These are phyloP conservation scores for Euleptes europaea DNA, from an alignment of 2,113 vertebrate species.

Conservation along the genomic window DNA sequence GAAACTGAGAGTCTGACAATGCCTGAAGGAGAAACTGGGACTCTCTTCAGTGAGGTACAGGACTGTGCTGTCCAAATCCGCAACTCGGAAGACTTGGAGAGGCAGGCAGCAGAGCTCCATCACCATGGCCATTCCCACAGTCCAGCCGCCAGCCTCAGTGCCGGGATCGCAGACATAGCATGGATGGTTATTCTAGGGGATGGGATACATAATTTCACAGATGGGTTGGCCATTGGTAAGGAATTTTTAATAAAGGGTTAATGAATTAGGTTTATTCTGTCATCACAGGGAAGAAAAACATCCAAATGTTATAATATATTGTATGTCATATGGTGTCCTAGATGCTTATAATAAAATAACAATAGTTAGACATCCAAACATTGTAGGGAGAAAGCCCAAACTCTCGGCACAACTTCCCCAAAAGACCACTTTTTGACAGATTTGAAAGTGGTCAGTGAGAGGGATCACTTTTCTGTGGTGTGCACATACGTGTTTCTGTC, in stretches of 20 bases:
- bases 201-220: slow-evolving; percentile 77
- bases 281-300: not conserved
- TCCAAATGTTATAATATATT: not conserved
- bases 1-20: slow-evolving; percentile 1
- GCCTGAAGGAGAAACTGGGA: not conserved
- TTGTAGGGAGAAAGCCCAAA: not conserved
- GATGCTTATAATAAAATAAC: too few relatives aligned
- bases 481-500: not conserved
- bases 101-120: not conserved
- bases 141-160: not conserved
- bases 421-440: not conserved
- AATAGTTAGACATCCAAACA: too few relatives aligned
- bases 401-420: not conserved
- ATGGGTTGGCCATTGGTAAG: slow-evolving; percentile 83
- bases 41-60: not conserved
- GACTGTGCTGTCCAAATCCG: slow-evolving; percentile 12
- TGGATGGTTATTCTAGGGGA: slow-evolving; percentile 83
- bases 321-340: too few relatives aligned
- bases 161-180: slow-evolving; percentile 43
- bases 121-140: slow-evolving; percentile 62
- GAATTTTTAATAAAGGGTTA: not conserved
- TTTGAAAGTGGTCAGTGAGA: not conserved
- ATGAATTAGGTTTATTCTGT: not conserved
- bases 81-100: slow-evolving; percentile 1
- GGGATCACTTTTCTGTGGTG: not conserved